Evolutionary conservation across 2,113 vertebrate genomes (phyloP), one percentile per base, ranked within the genome.

Genomic region (Galbula dea): DNA sequence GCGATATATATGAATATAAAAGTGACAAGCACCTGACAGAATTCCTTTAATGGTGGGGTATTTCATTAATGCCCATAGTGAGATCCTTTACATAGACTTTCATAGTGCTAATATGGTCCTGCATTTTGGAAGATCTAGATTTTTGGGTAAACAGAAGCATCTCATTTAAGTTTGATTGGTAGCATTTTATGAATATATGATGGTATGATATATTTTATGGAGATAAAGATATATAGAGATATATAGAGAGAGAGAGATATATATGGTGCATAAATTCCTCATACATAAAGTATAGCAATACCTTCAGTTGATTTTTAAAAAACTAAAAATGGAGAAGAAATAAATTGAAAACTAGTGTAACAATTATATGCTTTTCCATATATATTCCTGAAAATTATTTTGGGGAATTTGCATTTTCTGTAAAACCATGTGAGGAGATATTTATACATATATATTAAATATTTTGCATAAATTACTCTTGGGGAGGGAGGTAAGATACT

Each of bases 401-500:
- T 34, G n/a, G 41, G 41, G 7, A 69, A 58, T 66, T 83, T 10
- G 51, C 29, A 12, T 43, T 65, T 66, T 61, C 18, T 57, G 5
- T 71, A 32, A 67, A 30, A 27, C n/a, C 3, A 15, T 15, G 2
- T 41, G 73, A 51, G 29, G 58, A 37, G n/a, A n/a, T 27, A 48
- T 32, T 49, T 71, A 20, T 59, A 21, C 19, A 7, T 69, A 3
- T 27, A 41, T 57, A 30, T 32, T 5, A 88, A 89, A 29, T 36
- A 34, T 15, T 63, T 83, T 34, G 37, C 16, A 19, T 36, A 11
- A 65, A 39, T 11, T 52, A 26, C 15, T n/a, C 24, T 26, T 22
- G 18, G 11, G 18, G 5, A 9, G 9, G 2, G 8, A 1, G 1
- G 11, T 66, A 19, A 3, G 39, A 7, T 23, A 4, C n/a, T n/a